Evolutionary conservation across 1,140 invertebrate genomes (phyloP).

Genomic region (Diploscapter pachys): DNA sequence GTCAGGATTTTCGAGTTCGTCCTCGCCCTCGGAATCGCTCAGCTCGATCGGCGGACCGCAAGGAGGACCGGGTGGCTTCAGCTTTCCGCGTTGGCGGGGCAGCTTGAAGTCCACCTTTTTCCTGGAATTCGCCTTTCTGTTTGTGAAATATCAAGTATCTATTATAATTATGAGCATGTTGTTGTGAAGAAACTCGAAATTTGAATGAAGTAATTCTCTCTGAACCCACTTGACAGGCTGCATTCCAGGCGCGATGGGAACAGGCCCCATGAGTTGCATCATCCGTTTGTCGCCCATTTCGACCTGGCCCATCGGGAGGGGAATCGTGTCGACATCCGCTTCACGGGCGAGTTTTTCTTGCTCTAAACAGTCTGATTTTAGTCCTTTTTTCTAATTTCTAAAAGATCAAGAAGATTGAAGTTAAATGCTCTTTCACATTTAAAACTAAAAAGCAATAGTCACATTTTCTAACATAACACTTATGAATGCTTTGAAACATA

Average conservation of each 20-base stretch:
- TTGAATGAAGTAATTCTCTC: conserved; percentile 18
- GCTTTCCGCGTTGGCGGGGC: conserved; percentile 10
- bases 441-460: background rate
- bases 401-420: no score
- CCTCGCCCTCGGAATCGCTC: conserved; percentile 26
- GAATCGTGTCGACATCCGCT: conserved; percentile 24
- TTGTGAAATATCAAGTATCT: background rate
- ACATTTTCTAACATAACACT: background rate
- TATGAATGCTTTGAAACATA: background rate
- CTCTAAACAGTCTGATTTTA: conserved; percentile 1
- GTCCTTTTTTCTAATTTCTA: no score
- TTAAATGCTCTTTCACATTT: background rate
- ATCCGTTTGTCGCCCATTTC: conserved; percentile 3
- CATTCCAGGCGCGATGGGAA: no score
- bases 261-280: background rate
- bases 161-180: conserved; percentile 4
- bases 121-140: background rate
- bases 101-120: conserved; percentile 27
- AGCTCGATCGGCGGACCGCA: conserved; percentile 17
- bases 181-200: background rate
- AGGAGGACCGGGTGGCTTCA: conserved; percentile 25
- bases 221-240: background rate
- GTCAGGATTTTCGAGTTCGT: conserved; percentile 8
- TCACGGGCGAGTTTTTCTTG: conserved; percentile 19
- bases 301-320: conserved; percentile 14